Conservation (phyloP, 2,113 vertebrate genomes). For the Baryphthengus martii region DNA sequence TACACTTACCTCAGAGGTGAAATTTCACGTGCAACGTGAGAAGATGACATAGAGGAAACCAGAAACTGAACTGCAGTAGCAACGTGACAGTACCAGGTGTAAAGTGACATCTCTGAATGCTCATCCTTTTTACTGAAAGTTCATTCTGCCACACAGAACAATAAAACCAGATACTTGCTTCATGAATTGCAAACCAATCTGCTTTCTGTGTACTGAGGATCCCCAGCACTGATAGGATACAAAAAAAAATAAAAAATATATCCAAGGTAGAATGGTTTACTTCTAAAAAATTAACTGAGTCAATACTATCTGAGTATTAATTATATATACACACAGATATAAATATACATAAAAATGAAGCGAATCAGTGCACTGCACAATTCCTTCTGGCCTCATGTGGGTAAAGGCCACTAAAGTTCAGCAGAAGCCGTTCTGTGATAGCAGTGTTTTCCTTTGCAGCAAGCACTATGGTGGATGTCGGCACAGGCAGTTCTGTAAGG, state of each 20-base stretch:
- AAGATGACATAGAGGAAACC: neutral
- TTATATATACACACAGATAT: neutral
- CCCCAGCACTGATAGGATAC: neutral
- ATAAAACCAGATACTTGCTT: neutral
- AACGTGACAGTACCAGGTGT: neutral
- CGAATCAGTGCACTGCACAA: neutral
- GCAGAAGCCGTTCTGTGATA: neutral
- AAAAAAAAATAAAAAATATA: neutral
- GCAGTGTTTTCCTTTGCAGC: neutral
- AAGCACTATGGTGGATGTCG: neutral
- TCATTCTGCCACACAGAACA: neutral
- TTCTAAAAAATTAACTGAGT: neutral
- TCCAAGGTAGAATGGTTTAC: neutral
- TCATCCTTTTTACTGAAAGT: neutral
- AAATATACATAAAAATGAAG: neutral
- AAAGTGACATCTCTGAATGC: neutral
- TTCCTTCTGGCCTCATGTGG: neutral
- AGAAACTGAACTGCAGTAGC: neutral
- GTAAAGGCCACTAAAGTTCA: neutral
- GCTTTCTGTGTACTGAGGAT: neutral
- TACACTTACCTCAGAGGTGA: neutral
- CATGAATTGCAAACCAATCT: neutral
- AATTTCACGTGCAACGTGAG: neutral
- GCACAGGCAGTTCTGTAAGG: neutral
- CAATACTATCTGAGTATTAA: neutral